These are phyloP conservation scores for Trissoscelio sp. DNA, from an alignment of 2,888 invertebrate species.

Conservation along the genomic window DNA sequence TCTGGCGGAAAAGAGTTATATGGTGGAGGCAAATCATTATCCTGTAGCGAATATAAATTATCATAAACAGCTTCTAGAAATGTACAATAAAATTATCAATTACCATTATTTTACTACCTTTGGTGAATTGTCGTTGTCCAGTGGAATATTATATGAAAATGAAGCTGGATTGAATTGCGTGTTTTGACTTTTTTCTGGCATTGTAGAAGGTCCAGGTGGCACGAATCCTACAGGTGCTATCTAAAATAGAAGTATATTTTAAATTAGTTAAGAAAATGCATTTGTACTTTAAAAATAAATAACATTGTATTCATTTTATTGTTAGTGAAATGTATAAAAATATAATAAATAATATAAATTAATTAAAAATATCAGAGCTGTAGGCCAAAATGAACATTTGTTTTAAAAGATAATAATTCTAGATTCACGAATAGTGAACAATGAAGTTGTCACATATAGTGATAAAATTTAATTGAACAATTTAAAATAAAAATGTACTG, in stretches of 20 bases:
- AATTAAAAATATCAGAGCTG: constrained; percentile 36
- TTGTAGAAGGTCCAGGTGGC: constrained; percentile 71
- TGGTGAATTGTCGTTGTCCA: constrained; percentile 82
- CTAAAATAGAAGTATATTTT: constrained; percentile 13
- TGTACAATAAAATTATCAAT: constrained; percentile 7
- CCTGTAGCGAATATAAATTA: constrained; percentile 82
- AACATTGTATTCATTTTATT: no score
- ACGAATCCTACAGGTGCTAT: constrained; percentile 77
- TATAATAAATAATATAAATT: neutral
- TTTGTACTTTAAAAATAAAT: no score
- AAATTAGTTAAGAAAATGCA: no score
- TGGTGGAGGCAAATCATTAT: constrained; percentile 88
- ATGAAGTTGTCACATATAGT: no score
- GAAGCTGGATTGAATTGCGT: constrained; percentile 80
- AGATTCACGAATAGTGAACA: no score
- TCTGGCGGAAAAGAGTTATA: constrained; percentile 90
- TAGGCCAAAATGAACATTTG: no score
- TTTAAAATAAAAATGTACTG: no score
- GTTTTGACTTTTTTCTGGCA: constrained; percentile 77
- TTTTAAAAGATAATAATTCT: no score
- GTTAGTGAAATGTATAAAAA: no score
- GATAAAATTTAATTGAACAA: no score
- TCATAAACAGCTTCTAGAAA: constrained; percentile 17
- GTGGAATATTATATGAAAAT: constrained; percentile 89
- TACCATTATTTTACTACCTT: constrained; percentile 73